Conservation (phyloP, 1,140 invertebrate species). For the Probaryconus sp. region DNA sequence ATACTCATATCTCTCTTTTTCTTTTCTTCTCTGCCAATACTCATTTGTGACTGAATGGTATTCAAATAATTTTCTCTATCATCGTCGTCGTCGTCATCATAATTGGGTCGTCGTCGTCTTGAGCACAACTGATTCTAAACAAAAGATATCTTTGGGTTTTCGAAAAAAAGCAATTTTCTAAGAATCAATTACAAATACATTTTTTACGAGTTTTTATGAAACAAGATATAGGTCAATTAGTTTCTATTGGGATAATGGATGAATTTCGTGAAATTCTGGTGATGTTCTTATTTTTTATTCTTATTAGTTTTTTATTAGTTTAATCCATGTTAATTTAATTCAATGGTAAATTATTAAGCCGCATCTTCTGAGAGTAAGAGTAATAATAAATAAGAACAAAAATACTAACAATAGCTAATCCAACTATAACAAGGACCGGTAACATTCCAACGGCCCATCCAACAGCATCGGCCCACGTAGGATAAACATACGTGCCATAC, state of each 20-base stretch:
- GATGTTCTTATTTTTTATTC: too few relatives aligned
- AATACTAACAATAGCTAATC: constrained; percentile 82
- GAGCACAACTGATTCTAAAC: constrained; percentile 66
- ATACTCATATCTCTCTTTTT: constrained; percentile 60
- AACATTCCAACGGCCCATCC: constrained; percentile 87
- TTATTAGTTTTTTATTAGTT: too few relatives aligned
- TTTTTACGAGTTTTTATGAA: too few relatives aligned
- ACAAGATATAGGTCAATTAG: too few relatives aligned
- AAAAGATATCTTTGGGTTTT: constrained; percentile 65
- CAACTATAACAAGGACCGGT: constrained; percentile 84
- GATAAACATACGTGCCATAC: constrained; percentile 87
- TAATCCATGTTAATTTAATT: too few relatives aligned
- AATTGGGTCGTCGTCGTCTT: constrained; percentile 58
- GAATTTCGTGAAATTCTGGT: too few relatives aligned
- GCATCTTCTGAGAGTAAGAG: too few relatives aligned
- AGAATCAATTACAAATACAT: too few relatives aligned
- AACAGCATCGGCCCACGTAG: constrained; percentile 86
- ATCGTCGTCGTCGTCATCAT: constrained; percentile 69
- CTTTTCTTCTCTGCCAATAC: constrained; percentile 47
- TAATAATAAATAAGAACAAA: too few relatives aligned
- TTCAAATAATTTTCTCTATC: constrained; percentile 66
- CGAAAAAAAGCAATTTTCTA: too few relatives aligned
- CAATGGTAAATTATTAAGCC: too few relatives aligned
- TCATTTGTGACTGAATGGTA: constrained; percentile 52
- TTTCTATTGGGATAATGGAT: too few relatives aligned